Conservation (phyloP, 2,113 vertebrate genomes). For the Camelus bactrianus region DNA sequence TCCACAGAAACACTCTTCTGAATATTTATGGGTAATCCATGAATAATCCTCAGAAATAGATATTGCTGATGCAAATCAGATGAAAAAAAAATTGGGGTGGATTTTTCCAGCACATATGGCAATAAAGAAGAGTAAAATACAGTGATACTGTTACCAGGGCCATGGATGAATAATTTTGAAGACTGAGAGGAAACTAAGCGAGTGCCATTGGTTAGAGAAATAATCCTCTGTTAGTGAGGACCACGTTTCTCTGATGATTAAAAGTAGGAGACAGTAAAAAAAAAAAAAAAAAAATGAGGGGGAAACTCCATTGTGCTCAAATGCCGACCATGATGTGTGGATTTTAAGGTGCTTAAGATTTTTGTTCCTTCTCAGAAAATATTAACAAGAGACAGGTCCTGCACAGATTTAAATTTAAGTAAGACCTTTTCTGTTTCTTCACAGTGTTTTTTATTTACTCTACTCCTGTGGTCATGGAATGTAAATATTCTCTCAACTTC, state of each 20-base stretch:
- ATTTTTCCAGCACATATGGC: slow-evolving; percentile 62
- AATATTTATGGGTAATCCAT: slow-evolving; percentile 74
- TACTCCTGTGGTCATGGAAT: background rate
- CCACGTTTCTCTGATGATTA: background rate
- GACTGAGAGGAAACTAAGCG: background rate
- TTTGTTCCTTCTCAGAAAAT: background rate
- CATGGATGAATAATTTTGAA: background rate
- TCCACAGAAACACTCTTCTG: slow-evolving; percentile 42
- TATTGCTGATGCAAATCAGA: slow-evolving; percentile 66
- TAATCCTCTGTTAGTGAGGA: background rate
- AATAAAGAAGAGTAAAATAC: background rate
- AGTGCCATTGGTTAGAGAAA: background rate
- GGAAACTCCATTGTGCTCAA: background rate
- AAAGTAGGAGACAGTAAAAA: background rate
- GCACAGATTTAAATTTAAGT: slow-evolving; percentile 26
- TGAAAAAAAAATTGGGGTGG: slow-evolving; percentile 28
- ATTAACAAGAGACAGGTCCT: background rate
- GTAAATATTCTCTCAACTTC: slow-evolving; percentile 10
- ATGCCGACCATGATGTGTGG: background rate
- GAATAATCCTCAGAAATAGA: slow-evolving; percentile 76
- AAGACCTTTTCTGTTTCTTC: background rate
- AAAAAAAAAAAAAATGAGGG: background rate
- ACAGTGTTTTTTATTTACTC: slow-evolving; percentile 34
- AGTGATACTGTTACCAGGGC: background rate
- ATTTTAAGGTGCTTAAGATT: background rate